Evolutionary conservation across 2,797 vertebrate species (phyloP), one percentile per base, ranked within the genome.

Genomic region (Acanthurus lineatus): DNA sequence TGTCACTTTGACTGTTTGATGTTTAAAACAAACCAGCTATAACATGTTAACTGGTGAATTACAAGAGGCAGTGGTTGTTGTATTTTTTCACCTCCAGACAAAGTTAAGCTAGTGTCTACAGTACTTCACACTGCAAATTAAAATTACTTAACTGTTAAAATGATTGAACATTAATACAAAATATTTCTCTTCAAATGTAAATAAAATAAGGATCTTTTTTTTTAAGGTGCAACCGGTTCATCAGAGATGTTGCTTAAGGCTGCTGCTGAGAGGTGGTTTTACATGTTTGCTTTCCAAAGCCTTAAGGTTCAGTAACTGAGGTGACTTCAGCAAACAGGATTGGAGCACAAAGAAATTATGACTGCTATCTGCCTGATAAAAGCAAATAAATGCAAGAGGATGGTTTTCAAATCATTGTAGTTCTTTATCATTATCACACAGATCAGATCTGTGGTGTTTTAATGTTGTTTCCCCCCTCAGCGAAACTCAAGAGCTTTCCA

Each of bases 251-350:
- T 32, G 42, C 45, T 63, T 59, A 14, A 42, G 45, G 47, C 4
- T 0, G 9, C 16, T n/a, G 15, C 9, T 2, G 20, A 35, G 16
- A 60, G 1, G 59, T 49, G 35, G 58, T 62, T 51, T 25, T 5
- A 58, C 51, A 42, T 40, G 59, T 64, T 77, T 51, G 59, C 62
- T 38, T 59, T 79, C 38, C 28, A 42, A 65, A 72, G 42, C 61
- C 70, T 86, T 3, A 1, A 49, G 56, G 53, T 12, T 73, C 69
- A 47, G 5, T 74, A 73, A 63, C 67, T 47, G 20, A 54, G 10
- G 62, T 53, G 38, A 65, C 60, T 82, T 79, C 16, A 62, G 53
- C 53, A 63, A 78, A 79, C 51, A 70, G 48, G 66, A 20, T 66
- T 10, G 53, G 45, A 62, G 25, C 32, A 52, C 1, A 56, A 54